A percentile compares a stretch with the other conserved stretches of the same genome.
Evolutionary conservation across 2,797 vertebrate species (phyloP).

Genomic region (Meda fulgida): DNA sequence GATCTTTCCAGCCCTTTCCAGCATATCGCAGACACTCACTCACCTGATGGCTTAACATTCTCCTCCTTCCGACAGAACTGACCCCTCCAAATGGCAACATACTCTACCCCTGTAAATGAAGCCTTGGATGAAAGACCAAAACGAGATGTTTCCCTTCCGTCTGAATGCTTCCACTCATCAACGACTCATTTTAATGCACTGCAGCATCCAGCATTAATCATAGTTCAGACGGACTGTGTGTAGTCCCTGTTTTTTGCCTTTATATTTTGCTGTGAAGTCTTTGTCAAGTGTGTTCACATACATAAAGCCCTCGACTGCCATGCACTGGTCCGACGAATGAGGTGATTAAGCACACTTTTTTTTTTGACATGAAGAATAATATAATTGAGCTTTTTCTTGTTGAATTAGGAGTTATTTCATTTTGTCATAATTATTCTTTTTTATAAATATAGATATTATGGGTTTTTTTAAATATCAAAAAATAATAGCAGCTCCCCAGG

Average conservation of each 20-base stretch:
- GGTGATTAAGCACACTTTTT: constrained; percentile 53
- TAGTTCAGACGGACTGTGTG: constrained; percentile 22
- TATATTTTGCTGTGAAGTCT: constrained; percentile 51
- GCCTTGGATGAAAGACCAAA: constrained; percentile 9
- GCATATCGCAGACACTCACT: constrained; percentile 14
- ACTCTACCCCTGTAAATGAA: constrained; percentile 9
- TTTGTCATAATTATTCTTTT: background rate
- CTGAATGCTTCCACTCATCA: constrained; percentile 14
- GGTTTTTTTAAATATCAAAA: constrained; percentile 4
- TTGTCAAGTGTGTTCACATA: constrained; percentile 40
- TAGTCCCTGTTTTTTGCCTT: constrained; percentile 40
- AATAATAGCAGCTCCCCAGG: background rate
- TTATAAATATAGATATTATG: constrained; percentile 1
- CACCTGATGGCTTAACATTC: constrained; percentile 30
- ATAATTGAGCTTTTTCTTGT: constrained; percentile 18
- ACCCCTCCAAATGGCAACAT: constrained; percentile 8
- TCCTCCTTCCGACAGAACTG: constrained; percentile 12
- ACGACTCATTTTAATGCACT: constrained; percentile 31
- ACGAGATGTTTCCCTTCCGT: background rate
- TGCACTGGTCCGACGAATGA: constrained; percentile 14
- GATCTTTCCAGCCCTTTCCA: constrained; percentile 52
- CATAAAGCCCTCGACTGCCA: constrained; percentile 38
- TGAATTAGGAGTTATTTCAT: background rate
- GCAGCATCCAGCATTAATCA: constrained; percentile 26
- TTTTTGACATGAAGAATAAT: background rate